phyloP scores from a whole-genome alignment of 2,113 vertebrate genomes.

The Apistogramma diplotaenia region DNA sequence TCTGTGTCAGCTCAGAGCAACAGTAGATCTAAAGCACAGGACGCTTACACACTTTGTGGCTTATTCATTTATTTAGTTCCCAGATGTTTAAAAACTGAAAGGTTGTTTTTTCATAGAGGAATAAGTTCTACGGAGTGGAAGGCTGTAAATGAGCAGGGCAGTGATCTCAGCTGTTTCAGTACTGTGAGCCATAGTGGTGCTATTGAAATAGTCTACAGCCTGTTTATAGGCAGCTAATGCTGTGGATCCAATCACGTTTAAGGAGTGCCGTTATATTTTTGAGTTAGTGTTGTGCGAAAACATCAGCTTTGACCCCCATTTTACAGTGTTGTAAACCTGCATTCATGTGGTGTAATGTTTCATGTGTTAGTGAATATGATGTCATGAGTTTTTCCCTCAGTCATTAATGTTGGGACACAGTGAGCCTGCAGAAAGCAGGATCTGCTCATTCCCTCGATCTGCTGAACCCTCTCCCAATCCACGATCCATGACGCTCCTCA shows the following conservation, averaged over 20 bases:
- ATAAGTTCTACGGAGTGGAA: no score
- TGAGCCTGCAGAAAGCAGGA: not conserved
- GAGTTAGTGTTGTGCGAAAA: not conserved
- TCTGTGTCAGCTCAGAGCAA: not conserved
- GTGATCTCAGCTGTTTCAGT: not conserved
- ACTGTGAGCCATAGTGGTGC: not conserved
- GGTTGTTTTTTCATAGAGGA: not conserved
- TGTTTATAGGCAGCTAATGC: not conserved
- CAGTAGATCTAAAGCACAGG: not conserved
- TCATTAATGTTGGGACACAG: not conserved
- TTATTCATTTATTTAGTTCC: not conserved
- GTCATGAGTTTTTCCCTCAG: not conserved
- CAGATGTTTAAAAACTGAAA: not conserved
- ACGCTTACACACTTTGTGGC: no score
- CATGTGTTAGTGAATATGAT: not conserved
- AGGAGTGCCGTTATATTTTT: not conserved
- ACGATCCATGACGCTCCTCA: slow-evolving; percentile 32
- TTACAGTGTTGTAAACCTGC: not conserved
- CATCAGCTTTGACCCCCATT: not conserved
- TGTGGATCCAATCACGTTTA: not conserved
- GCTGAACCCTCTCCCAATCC: slow-evolving; percentile 10
- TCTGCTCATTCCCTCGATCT: slow-evolving; percentile 9
- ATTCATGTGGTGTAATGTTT: not conserved
- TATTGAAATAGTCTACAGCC: not conserved
- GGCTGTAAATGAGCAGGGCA: not conserved